Percentiles rank a stretch among this genome's conserved stretches.
These are phyloP conservation scores for Siphamia tubifer DNA, from an alignment of 2,113 vertebrate species.

Conservation along the genomic window DNA sequence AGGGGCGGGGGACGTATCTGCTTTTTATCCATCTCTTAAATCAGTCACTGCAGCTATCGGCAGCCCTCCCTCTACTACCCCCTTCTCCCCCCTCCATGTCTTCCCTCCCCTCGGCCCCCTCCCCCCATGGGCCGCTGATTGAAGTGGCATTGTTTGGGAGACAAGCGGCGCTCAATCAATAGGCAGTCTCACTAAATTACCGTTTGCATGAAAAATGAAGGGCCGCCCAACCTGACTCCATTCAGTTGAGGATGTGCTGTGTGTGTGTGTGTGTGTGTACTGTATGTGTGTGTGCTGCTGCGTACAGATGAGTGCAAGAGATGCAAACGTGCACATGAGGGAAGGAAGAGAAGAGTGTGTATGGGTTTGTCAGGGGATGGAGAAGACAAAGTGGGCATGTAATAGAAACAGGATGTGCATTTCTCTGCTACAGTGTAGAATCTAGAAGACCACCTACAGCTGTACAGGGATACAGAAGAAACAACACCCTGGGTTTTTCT, in stretches of 20 bases:
- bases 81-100: conserved; percentile 8
- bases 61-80: conserved; percentile 61
- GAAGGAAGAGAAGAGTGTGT: conserved; percentile 31
- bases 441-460: conserved; percentile 60
- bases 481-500: conserved; percentile 11
- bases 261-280: conserved; percentile 5
- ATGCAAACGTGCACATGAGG: conserved; percentile 42
- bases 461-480: conserved; percentile 26
- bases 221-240: conserved; percentile 88
- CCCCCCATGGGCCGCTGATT: conserved; percentile 78
- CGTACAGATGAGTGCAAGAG: conserved; percentile 54
- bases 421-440: conserved; percentile 24
- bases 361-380: conserved; percentile 56
- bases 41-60: conserved; percentile 88
- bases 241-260: conserved; percentile 82
- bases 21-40: conserved; percentile 92
- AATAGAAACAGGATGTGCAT: conserved; percentile 45
- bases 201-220: conserved; percentile 86
- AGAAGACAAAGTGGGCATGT: conserved; percentile 74
- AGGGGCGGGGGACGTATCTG: conserved; percentile 86
- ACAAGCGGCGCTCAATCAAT: conserved; percentile 83
- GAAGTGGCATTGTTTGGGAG: conserved; percentile 86
- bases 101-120: neutral
- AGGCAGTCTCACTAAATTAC: conserved; percentile 85
- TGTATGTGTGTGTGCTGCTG: conserved; percentile 17